Base-by-base conservation (phyloP, 2,113 vertebrate genomes). In the Nanorana parkeri region DNA sequence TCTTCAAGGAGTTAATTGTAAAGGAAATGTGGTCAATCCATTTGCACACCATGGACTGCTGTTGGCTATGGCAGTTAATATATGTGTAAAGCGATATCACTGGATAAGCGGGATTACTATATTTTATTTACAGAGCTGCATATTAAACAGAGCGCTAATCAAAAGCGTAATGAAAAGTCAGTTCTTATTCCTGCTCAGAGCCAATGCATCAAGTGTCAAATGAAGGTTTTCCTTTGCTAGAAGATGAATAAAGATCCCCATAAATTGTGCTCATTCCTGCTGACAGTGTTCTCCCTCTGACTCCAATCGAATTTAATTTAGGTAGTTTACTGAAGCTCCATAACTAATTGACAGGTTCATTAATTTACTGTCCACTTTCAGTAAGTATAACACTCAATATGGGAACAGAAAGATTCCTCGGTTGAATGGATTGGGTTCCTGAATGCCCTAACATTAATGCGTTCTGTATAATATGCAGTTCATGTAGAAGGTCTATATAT, bases 311-410 rank as follows among this genome's bases (percentile, higher is more conserved):
- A 84, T 86, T 84, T 85, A 86, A 84, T 88, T 84, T 24, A 82
- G 71, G 55, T 21, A 67, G 23, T 88, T 86, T 87, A 85, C 81
- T 83, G 77, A 74, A 83, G 63, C 71, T 84, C 72, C 83, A 61
- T 83, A 85, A 60, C 84, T 86, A 87, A 88, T 87, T 86, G 84
- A 85, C 79, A 82, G 80, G 71, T 81, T 86, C 0, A 0, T 85
- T 88, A 88, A 84, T 82, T 86, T 84, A 79, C 78, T 72, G 77
- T 78, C 64, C 80, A 19, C 69, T 85, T 32, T 84, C 80, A 47
- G 61, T 54, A 78, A 64, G 20, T 64, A 23, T 83, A 86, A 81
- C 21, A 19, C 77, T 64, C 3, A 65, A 52, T 77, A 80, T 61
- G 77, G 20, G 23, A 84, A 79, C 65, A 61, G 24, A 28, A 67